A percentile compares a stretch with the other conserved stretches of the same genome.
These are phyloP conservation scores for Eustalomyia histrio DNA, from an alignment of 2,888 invertebrate species.

Conservation along the genomic window DNA sequence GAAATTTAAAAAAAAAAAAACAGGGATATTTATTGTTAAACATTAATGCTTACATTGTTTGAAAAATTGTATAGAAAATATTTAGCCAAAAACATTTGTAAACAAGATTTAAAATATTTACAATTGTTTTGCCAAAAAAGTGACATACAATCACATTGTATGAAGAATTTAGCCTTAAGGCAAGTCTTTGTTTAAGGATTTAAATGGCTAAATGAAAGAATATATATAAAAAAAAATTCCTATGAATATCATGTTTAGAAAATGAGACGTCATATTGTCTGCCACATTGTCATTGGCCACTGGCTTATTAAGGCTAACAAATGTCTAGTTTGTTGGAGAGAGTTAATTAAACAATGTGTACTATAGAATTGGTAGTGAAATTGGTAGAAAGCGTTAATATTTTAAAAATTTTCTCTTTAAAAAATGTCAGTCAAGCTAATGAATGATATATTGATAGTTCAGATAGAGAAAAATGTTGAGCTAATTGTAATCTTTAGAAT, in stretches of 20 bases:
- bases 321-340: conserved; percentile 39
- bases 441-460: not conserved
- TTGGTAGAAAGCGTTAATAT: conserved; percentile 55
- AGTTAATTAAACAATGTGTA: conserved; percentile 62
- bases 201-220: not conserved
- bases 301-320: conserved; percentile 73
- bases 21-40: conserved; percentile 31
- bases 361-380: conserved; percentile 68
- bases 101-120: conserved; percentile 74
- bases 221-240: conserved; percentile 20
- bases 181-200: conserved; percentile 23
- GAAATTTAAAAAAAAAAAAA: conserved; percentile 14
- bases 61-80: conserved; percentile 71
- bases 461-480: no score
- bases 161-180: conserved; percentile 49
- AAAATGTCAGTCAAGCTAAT: not conserved
- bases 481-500: no score
- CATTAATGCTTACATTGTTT: conserved; percentile 32
- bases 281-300: conserved; percentile 75
- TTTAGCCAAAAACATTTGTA: conserved; percentile 75
- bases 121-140: conserved; percentile 67
- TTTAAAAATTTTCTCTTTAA: not conserved
- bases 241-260: conserved; percentile 42
- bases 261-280: conserved; percentile 74
- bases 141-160: conserved; percentile 23